These are phyloP conservation scores for Oscheius sp. DNA, from an alignment of 2,888 invertebrate genomes.

Conservation along the genomic window DNA sequence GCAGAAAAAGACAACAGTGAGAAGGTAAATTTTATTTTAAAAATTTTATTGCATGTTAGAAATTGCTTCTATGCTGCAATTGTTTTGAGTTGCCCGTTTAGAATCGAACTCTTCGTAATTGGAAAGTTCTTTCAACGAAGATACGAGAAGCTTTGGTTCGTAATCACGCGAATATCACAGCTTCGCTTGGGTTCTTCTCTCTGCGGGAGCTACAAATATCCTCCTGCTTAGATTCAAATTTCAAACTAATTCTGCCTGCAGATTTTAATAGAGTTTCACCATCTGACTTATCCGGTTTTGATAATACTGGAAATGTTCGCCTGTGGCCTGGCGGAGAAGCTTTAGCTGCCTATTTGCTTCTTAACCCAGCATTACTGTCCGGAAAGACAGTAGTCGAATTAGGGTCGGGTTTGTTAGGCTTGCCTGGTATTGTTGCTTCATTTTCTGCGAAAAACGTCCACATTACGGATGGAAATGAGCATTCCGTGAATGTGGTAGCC, in stretches of 20 bases:
- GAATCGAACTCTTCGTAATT: conserved; percentile 45
- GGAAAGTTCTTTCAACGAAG: conserved; percentile 44
- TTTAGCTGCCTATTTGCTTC: conserved; percentile 40
- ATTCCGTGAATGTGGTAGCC: conserved; percentile 39
- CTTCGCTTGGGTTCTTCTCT: conserved; percentile 17
- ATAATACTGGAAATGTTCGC: conserved; percentile 60
- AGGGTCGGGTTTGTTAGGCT: conserved; percentile 54
- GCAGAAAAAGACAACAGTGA: background rate
- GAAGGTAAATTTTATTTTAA: background rate
- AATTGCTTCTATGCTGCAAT: too few species aligned
- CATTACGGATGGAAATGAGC: conserved; percentile 56
- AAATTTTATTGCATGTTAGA: background rate
- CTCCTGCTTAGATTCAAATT: background rate
- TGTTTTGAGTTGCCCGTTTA: background rate
- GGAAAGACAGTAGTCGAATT: conserved; percentile 46
- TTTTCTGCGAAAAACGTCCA: conserved; percentile 29
- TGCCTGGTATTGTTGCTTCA: conserved; percentile 41
- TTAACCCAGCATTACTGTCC: background rate
- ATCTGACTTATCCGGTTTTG: conserved; percentile 42
- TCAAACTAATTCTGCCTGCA: background rate
- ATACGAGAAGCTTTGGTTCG: conserved; percentile 22
- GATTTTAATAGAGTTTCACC: conserved; percentile 5
- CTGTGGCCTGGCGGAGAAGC: conserved; percentile 61
- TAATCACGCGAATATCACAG: background rate
- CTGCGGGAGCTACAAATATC: background rate